Percentiles rank a stretch among this genome's conserved stretches.
These are phyloP conservation scores for Ptychoptera albimana DNA, from an alignment of 2,888 invertebrate species.

Conservation along the genomic window DNA sequence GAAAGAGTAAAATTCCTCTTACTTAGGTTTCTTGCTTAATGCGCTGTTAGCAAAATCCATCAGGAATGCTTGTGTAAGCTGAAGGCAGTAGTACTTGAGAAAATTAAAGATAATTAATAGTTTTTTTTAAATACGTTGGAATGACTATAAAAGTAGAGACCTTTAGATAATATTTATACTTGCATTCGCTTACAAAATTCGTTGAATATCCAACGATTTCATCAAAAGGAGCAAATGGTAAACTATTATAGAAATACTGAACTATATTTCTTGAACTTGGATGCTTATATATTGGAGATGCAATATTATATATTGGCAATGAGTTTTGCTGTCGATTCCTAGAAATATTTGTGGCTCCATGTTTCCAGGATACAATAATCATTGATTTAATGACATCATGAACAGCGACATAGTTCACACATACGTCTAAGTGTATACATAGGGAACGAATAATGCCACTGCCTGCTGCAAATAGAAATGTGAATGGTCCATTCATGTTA, in stretches of 20 bases:
- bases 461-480: background rate
- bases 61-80: constrained; percentile 62
- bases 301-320: constrained; percentile 60
- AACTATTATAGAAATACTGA: too few relatives aligned
- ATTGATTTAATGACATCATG: constrained; percentile 61
- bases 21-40: constrained; percentile 55
- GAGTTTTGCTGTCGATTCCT: background rate
- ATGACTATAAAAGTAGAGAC: too few relatives aligned
- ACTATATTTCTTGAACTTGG: too few relatives aligned
- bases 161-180: too few relatives aligned
- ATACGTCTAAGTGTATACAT: too few relatives aligned
- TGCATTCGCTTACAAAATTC: too few relatives aligned
- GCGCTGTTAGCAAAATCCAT: constrained; percentile 50
- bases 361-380: constrained; percentile 51
- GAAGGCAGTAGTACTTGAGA: constrained; percentile 49
- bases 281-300: constrained; percentile 57
- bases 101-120: constrained; percentile 44
- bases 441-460: background rate
- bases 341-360: constrained; percentile 30
- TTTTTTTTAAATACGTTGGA: too few relatives aligned
- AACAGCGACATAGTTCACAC: constrained; percentile 37
- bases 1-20: constrained; percentile 18
- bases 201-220: too few relatives aligned
- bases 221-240: too few relatives aligned
- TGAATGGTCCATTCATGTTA: background rate